Evolutionary conservation across 2,888 invertebrate species (phyloP), one percentile per base, ranked within the genome.

Genomic region (Monoplex corrugatus): DNA sequence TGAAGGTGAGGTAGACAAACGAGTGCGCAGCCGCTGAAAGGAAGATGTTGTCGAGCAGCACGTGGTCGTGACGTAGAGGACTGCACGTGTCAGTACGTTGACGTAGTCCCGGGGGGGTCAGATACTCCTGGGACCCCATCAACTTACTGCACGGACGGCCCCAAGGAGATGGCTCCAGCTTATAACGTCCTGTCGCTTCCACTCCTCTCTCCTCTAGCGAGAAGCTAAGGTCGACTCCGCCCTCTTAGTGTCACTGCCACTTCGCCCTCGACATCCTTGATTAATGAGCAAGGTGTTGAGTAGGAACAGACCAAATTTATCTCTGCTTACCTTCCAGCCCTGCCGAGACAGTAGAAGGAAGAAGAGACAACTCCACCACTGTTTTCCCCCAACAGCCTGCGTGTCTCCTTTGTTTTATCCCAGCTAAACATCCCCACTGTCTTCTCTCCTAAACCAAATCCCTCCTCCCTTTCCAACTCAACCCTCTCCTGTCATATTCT

Each of bases 81-180:
- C 68, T 87, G 90, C 89, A 86, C 90, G 88, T 88, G 94, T 92
- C 92, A 94, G 94, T 93, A 94, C 88, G 94, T 94, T 94, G 94
- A 94, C 92, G 94, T 94, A 94, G 94, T 94, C 94, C 94, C 94
- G 93, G 93, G 93, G 35, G n/a, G 72, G 19, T 87, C 92, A 91
- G 93, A 78, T 23, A 78, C 32, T 72, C 94, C 94, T 94, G 94
- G 94, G 94, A 93, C 94, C 93, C 94, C 94, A 93, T 93, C 94
- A 94, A 94, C 94, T 94, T 94, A 94, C 94, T 94, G 85, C 92
- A 89, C 91, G 89, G 86, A 85, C 82, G 90, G 80, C 87, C 89
- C 90, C 87, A n/a, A 28, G 32, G 32, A n/a, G 13, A n/a, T 32
- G 45, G 23, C 16, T 43, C 50, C 40, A n/a, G 43, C 45, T 83